Evolutionary conservation across 2,113 vertebrate genomes (phyloP).

Genomic region (Leucosticte australis): DNA sequence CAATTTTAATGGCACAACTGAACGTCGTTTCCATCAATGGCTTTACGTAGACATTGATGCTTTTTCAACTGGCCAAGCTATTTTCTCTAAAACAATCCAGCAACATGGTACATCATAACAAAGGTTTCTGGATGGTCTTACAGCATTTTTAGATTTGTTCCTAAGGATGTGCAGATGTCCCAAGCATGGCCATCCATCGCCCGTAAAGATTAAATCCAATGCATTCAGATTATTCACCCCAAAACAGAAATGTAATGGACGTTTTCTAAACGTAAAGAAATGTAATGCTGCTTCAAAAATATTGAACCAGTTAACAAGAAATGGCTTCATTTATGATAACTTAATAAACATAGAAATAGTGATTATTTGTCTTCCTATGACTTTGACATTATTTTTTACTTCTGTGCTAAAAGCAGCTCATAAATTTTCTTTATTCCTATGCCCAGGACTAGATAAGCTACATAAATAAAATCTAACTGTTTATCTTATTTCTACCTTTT

Average conservation of each 20-base stretch:
- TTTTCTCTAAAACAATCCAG: neutral
- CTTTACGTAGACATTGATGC: neutral
- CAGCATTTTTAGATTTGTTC: neutral
- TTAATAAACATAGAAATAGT: neutral
- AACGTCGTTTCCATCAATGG: rapidly evolving
- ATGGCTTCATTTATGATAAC: neutral
- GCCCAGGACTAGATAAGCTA: neutral
- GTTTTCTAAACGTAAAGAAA: neutral
- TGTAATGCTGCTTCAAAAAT: neutral
- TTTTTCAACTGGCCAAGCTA: neutral
- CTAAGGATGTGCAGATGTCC: neutral
- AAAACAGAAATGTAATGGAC: neutral
- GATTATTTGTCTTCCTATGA: neutral
- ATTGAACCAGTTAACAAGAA: neutral
- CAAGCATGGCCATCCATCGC: neutral
- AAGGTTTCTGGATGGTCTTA: neutral
- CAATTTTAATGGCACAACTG: neutral
- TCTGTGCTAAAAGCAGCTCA: neutral
- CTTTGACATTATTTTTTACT: neutral
- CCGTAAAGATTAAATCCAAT: rapidly evolving
- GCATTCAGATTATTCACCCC: neutral
- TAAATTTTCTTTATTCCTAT: neutral
- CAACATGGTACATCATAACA: neutral
- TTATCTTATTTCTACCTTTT: neutral
- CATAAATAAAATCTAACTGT: neutral